Base-by-base conservation (phyloP, 2,888 invertebrate genomes). In the Scaptomyza cyrtandrae region DNA sequence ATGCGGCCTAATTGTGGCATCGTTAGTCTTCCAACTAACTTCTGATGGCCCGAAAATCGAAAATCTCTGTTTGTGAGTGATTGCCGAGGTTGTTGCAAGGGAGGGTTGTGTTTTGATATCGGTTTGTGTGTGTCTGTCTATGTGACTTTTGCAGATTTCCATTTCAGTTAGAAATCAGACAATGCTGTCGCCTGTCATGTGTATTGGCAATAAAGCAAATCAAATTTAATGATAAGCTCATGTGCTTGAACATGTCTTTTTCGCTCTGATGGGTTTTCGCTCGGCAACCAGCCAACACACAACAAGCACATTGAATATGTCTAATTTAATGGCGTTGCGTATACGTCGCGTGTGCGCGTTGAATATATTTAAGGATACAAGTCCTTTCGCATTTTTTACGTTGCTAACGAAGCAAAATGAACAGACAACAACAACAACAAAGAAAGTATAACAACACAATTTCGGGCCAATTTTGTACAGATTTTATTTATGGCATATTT, bases 401-500 rank as follows among this genome's bases (percentile, higher is more conserved):
- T 67, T 59, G 77, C 68, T 80, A 88, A 88, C 86, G 83, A 86
- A 84, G 74, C 75, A 72, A 81, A 81, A 69, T 63, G 76, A 63
- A 54, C 67, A 69, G 72, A 59, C 59, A 75, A 53, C 61, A 54
- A 37, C 35, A 49, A 57, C 19, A 24, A 19, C 10, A 54, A 58
- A 27, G 45, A n/a, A n/a, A n/a, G n/a, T n/a, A 33, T 11, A 58
- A 54, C 16, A 39, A 45, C 49, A 19, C 29, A 59, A 68, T 54
- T 53, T 44, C 13, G 16, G 35, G 31, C 65, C 75, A 80, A 80
- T 74, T 73, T 69, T 71, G 67, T 79, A 73, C 69, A 58, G 56
- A 67, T 72, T 88, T 86, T 88, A 86, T 86, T 86, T 86, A 81
- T 86, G 68, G 86, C 87, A 86, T 87, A 85, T 75, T 80, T 87